phyloP scores from a whole-genome alignment of 2,888 invertebrate species.

The Drosophila vallismaia region DNA sequence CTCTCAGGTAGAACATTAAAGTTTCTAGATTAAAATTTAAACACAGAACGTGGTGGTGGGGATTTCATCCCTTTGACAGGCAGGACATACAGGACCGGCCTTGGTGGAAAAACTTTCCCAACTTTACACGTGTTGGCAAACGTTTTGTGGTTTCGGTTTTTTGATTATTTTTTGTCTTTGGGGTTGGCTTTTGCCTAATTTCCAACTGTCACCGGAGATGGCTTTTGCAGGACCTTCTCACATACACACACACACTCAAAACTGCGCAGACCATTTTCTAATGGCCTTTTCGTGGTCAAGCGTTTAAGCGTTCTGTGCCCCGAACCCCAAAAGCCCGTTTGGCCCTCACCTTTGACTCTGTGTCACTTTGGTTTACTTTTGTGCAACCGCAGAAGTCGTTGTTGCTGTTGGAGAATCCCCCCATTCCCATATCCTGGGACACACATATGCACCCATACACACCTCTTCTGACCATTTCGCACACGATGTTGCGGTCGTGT shows the following conservation, averaged over 20 bases:
- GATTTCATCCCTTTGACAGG: constrained; percentile 10
- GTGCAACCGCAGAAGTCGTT: constrained; percentile 73
- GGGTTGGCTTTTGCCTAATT: constrained; percentile 64
- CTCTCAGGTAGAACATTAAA: constrained; percentile 15
- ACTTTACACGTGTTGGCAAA: constrained; percentile 71
- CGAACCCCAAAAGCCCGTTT: constrained; percentile 53
- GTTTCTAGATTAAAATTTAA: constrained; percentile 31
- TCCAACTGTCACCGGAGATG: constrained; percentile 57
- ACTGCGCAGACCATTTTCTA: constrained; percentile 61
- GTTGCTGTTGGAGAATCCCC: constrained; percentile 41
- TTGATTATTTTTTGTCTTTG: constrained; percentile 20
- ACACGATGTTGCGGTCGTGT: constrained; percentile 78
- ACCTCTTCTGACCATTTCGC: constrained; percentile 76
- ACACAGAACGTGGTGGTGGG: constrained; percentile 3
- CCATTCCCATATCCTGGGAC: constrained; percentile 12
- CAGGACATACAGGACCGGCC: constrained; percentile 8
- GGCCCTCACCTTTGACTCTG: constrained; percentile 44
- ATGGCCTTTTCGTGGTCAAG: constrained; percentile 78
- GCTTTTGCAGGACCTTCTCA: constrained; percentile 36
- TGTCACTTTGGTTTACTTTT: constrained; percentile 60
- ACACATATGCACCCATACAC: constrained; percentile 34
- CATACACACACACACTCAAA: constrained; percentile 8
- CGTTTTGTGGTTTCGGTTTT: constrained; percentile 64
- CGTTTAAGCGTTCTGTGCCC: constrained; percentile 69
- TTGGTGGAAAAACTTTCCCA: constrained; percentile 35